Evolutionary conservation across 1,140 invertebrate genomes (phyloP), one percentile per base, ranked within the genome.

Genomic region (Venustaconcha ellipsiformis): DNA sequence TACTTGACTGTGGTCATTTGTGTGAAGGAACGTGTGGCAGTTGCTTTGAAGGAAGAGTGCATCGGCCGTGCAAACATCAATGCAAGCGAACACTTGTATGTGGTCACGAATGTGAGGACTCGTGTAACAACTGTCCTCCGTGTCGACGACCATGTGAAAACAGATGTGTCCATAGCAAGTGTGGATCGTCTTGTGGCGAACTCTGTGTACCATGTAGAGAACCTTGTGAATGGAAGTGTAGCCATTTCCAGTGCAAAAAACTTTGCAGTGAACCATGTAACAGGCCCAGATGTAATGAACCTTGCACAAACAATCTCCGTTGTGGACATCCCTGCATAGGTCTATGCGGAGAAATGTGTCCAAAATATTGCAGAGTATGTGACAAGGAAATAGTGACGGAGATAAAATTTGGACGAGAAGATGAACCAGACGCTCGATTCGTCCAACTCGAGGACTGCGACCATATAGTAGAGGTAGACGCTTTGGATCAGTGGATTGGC

Each of bases 271-370:
- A 93, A 78, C 88, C 90, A 30, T 95, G 94, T 88, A 89, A 81
- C 26, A 57, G 82, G 8, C 73, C 75, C 15, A 70, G 75, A 4
- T 83, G 82, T 72, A 66, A 81, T 30, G 20, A 70, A 17, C 70
- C 82, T 17, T 89, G 88, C 60, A 59, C 62, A 14, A 84, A 83
- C 48, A 18, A 4, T 14, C 72, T 88, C 15, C 30, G 30, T 15
- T 95, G 94, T 88, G 92, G 92, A 60, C 94, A 95, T 86, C 82
- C 30, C 37, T 95, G 94, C 84, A 87, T 91, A 60, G 91, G 79
- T 2, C 30, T 89, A 1, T 95, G 94, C 88, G 89, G 91, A 37
- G 94, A 95, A 92, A 86, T 92, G 90, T 87, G 91, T 86, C 92
- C 88, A 84, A 74, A 71, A 14, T 70, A 77, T 26, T 87, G 85